Evolutionary conservation across 2,113 vertebrate species (phyloP), one percentile per base, ranked within the genome.

Genomic region (Indicator indicator): DNA sequence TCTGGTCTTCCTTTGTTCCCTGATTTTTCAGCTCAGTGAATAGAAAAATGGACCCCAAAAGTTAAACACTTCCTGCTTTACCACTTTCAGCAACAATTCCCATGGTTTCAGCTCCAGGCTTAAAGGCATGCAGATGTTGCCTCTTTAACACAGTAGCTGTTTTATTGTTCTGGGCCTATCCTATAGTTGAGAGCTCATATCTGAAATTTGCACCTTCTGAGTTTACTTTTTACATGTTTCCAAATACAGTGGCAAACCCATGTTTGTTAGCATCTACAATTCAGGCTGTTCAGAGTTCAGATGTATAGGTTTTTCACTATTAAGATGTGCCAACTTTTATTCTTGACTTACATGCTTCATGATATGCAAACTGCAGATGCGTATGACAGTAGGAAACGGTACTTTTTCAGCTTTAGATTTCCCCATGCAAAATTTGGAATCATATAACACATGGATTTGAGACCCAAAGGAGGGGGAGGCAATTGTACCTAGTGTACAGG

Each of bases 71-170:
- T 81, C 18, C 6, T 1, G 0, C 20, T 20, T 85, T 59, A 33
- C 42, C 5, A 5, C 30, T 93, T 50, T 17, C n/a, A 54, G 27
- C 16, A 50, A 33, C 67, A 55, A 6, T 4, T 46, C 8, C 6
- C 11, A 2, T 48, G 26, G 11, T 60, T 28, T 63, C n/a, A 46
- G 15, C 28, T 30, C 42, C 14, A 42, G 60, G 21, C 33, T 77
- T 0, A 3, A 27, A 40, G 4, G 5, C 12, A 18, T 0, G 0
- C 24, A 42, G n/a, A 3, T 16, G 3, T 7, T 40, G 28, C 38
- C 17, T n/a, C n/a, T 72, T 46, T 40, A 59, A n/a, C 26, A 2
- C 18, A 30, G 42, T 12, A 64, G 10, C 38, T 21, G 9, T 17
- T 44, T 5, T 52, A 19, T 64, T 67, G 28, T 59, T 46, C 67